phyloP scores from a whole-genome alignment of 1,140 invertebrate genomes.

The silkworm (Bombyx mori) region ASM3026992v2 NC_085128.1:18298501-18299000 shows the following conservation, averaged over 20 bases:
- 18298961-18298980: conserved; percentile 34
- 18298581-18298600: conserved; percentile 59
- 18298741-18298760: conserved; percentile 38
- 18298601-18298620: conserved; percentile 45
- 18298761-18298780: conserved; percentile 56
- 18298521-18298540: not conserved
- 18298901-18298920: conserved; percentile 24
- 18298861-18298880: conserved; percentile 49
- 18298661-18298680: conserved; percentile 26
- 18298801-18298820: conserved; percentile 21
- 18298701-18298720: conserved; percentile 13
- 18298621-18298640: conserved; percentile 42
- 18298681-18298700: conserved; percentile 9
- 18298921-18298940: conserved; percentile 35
- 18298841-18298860: conserved; percentile 24
- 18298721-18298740: conserved; percentile 18
- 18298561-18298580: conserved; percentile 63
- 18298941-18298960: conserved; percentile 14
- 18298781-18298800: conserved; percentile 21
- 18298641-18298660: conserved; percentile 39
- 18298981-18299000: conserved; percentile 22
- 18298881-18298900: conserved; percentile 17
- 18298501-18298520: too few relatives aligned
- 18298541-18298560: conserved; percentile 10
- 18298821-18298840: conserved; percentile 14